Evolutionary conservation across 1,140 invertebrate genomes (phyloP).

Genomic region (Drosophila parvula): DNA sequence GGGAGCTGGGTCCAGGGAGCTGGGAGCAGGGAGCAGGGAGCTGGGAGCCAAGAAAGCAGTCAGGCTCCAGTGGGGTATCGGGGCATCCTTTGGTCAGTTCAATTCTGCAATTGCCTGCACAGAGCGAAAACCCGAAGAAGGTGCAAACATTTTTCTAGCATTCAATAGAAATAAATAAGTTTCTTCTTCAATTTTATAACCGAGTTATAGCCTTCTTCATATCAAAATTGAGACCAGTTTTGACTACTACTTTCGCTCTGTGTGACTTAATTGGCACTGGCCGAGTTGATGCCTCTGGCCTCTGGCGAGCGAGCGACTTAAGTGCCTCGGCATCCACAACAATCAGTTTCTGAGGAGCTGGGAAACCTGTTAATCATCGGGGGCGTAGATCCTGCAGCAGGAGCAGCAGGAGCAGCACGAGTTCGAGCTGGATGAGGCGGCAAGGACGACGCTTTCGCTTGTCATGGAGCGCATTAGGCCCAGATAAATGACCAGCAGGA

Average conservation of each 20-base stretch:
- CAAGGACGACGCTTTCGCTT: slow-evolving; percentile 42
- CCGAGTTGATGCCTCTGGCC: slow-evolving; percentile 41
- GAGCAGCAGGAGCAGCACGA: background rate
- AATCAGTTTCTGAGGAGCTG: slow-evolving; percentile 13
- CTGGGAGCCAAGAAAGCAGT: no score
- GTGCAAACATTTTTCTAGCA: no score
- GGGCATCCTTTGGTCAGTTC: slow-evolving; percentile 11
- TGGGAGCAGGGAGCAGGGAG: no score
- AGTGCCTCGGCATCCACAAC: slow-evolving; percentile 43
- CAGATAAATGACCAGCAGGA: slow-evolving; percentile 65
- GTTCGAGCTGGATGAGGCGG: background rate
- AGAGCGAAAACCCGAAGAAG: background rate
- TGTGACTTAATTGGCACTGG: slow-evolving; percentile 42
- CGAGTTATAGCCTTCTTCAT: no score
- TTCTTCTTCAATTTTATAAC: no score
- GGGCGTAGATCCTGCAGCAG: background rate
- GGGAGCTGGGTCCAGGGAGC: no score
- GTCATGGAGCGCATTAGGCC: slow-evolving; percentile 70
- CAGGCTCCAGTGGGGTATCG: background rate
- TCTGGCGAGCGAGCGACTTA: slow-evolving; percentile 6
- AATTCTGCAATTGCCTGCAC: background rate
- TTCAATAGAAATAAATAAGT: no score
- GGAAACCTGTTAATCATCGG: slow-evolving; percentile 48
- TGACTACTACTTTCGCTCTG: background rate
- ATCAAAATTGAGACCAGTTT: background rate